These are phyloP conservation scores for Nasonia giraulti DNA, from an alignment of 1,140 invertebrate genomes.

Conservation along the genomic window DNA sequence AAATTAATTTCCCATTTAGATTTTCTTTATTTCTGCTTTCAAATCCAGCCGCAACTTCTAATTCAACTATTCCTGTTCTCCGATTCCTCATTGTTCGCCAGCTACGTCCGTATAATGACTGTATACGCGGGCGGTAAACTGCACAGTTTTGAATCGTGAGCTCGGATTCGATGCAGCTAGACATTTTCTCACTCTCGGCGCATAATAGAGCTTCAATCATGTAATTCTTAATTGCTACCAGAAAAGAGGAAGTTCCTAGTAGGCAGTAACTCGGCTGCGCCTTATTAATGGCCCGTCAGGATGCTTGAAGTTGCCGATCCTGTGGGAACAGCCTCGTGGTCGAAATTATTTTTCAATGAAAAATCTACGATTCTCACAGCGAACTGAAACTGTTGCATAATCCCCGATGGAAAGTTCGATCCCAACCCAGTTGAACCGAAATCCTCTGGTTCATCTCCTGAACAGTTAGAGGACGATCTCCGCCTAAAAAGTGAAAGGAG, in stretches of 20 bases:
- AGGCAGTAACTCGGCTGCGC: neutral
- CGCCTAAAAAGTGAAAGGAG: slow-evolving; percentile 40
- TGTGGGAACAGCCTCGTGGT: no score
- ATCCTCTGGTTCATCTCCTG: neutral
- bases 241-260: neutral
- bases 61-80: no score
- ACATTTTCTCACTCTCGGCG: neutral
- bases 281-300: neutral
- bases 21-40: neutral
- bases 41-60: neutral
- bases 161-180: neutral
- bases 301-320: neutral
- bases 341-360: no score
- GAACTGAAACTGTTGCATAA: neutral
- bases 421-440: no score
- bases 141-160: neutral
- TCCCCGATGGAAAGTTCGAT: neutral
- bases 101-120: no score
- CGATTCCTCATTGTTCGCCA: neutral
- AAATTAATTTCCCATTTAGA: neutral
- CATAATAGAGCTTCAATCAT: neutral
- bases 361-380: no score
- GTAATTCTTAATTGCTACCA: neutral
- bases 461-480: neutral
- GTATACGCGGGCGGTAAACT: no score